Base-by-base conservation (phyloP, 2,888 invertebrate species). In the Euspilapteryx auroguttella region DNA sequence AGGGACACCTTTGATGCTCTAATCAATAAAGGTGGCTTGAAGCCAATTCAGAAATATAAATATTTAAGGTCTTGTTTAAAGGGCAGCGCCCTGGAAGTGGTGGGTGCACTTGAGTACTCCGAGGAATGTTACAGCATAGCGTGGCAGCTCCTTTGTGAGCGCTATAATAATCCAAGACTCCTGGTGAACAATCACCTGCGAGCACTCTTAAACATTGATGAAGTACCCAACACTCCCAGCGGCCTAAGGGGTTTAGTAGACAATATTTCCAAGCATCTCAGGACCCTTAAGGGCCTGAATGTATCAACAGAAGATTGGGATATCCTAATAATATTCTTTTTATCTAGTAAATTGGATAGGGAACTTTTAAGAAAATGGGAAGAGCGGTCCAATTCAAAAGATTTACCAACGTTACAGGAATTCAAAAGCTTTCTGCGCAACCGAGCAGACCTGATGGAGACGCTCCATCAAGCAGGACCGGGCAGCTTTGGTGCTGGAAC, bases 91-190 rank as follows among this genome's bases (percentile, higher is more conserved):
- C n/a, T n/a, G n/a, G n/a, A n/a, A n/a, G n/a, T n/a, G n/a, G n/a
- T n/a, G n/a, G n/a, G n/a, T n/a, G n/a, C n/a, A n/a, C n/a, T n/a
- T n/a, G n/a, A n/a, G n/a, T n/a, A n/a, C n/a, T n/a, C n/a, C n/a
- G 31, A 30, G n/a, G 33, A 35, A 12, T 33, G 25, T 24, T 30
- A 35, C 12, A 4, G 23, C 3, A 25, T 35, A 12, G 35, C 35
- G 3, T 33, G 35, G 35, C 29, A 32, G 21, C 25, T 33, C 9
- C 15, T 35, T 2, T 35, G 33, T 17, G 35, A 33, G 14, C 26
- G 35, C 7, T 35, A 26, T 20, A 32, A 35, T 15, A 32, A 33
- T 24, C 35, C 33, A 3, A 25, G 24, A 9, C 15, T 32, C 17
- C 22, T 35, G 11, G 29, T 35, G 3, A 14, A 21, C n/a, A 35